Base-by-base conservation (phyloP, 1,140 invertebrate genomes). In the Vollenhovia emeryi region DNA sequence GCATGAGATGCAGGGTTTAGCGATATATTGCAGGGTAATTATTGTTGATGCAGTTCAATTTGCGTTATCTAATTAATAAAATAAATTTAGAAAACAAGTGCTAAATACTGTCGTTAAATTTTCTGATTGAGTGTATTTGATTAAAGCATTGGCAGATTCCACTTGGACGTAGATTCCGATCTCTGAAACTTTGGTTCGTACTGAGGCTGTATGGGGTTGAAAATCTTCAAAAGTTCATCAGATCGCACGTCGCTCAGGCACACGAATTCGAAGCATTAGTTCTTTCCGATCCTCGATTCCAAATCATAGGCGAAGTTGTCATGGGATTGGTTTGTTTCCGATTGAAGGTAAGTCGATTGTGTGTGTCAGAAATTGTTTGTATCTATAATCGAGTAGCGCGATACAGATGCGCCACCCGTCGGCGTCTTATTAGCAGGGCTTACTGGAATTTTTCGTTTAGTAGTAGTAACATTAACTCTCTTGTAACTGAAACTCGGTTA, bases 131-230 rank as follows among this genome's bases (percentile, higher is more conserved):
- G n/a, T n/a, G 4, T 59, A 15, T 2, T 87, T 86, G 88, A 91
- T 73, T 91, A 4, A 88, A 98, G 95, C 99, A 99, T 92, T 99
- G 99, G 98, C 99, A 99, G 96, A 99, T 99, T 87, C 99, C 99
- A 6, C 95, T 99, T 3, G 99, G 99, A 0, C 95, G 99, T 83
- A 96, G 99, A 89, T 99, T 99, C 94, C 96, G 99, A 78, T 97
- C 99, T 0, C 94, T 99, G 13, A 99, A 99, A 93, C 93, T 99
- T 5, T 99, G 99, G 99, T 99, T 99, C 92, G 99, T 99, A 0
- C 93, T 99, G 76, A 96, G 99, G 69, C 95, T 98, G 0, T 99
- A 99, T 89, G 99, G 99, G 0, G 95, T 97, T 0, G 97, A 98
- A 88, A 98, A 98, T 91, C 95, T 99, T 0, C 98, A 99, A 93